Evolutionary conservation across 2,113 vertebrate genomes (phyloP).

Genomic region (Planiliza haematocheilus): DNA sequence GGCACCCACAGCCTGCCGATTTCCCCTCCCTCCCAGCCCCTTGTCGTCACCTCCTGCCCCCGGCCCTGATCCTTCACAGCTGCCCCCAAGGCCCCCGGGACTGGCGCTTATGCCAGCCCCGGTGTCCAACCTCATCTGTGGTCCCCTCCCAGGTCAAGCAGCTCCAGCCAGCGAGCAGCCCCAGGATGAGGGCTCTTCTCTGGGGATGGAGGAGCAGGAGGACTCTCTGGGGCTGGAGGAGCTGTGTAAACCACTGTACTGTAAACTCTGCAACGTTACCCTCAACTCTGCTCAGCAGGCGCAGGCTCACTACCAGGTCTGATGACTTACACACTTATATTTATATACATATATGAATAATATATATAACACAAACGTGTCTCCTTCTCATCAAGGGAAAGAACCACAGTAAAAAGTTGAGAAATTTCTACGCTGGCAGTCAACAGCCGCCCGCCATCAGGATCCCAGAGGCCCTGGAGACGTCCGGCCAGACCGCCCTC

Average conservation of each 20-base stretch:
- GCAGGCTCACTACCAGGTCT: slow-evolving; percentile 98
- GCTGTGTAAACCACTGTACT: slow-evolving; percentile 97
- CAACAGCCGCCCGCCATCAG: slow-evolving; percentile 92
- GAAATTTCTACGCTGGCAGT: slow-evolving; percentile 96
- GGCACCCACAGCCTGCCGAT: slow-evolving; percentile 57
- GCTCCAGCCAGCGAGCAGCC: slow-evolving; percentile 83
- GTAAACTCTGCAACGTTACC: slow-evolving; percentile 98
- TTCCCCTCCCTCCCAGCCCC: slow-evolving; percentile 74
- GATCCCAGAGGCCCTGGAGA: slow-evolving; percentile 86
- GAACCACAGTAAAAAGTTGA: slow-evolving; percentile 97
- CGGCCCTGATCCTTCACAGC: slow-evolving; percentile 80
- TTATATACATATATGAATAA: neutral
- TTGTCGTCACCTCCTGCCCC: slow-evolving; percentile 67
- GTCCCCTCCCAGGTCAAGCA: slow-evolving; percentile 71
- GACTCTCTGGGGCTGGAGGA: slow-evolving; percentile 92
- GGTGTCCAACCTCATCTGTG: slow-evolving; percentile 48
- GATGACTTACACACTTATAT: slow-evolving; percentile 21
- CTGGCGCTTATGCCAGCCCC: slow-evolving; percentile 61
- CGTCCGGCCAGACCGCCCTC: slow-evolving; percentile 79
- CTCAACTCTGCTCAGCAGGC: slow-evolving; percentile 98
- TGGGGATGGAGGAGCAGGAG: slow-evolving; percentile 87
- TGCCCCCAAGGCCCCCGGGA: slow-evolving; percentile 81
- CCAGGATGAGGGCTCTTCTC: slow-evolving; percentile 87
- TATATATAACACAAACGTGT: neutral
- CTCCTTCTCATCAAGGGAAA: slow-evolving; percentile 88